phyloP scores from a whole-genome alignment of 2,113 vertebrate genomes.

The Alligator sinensis region DNA sequence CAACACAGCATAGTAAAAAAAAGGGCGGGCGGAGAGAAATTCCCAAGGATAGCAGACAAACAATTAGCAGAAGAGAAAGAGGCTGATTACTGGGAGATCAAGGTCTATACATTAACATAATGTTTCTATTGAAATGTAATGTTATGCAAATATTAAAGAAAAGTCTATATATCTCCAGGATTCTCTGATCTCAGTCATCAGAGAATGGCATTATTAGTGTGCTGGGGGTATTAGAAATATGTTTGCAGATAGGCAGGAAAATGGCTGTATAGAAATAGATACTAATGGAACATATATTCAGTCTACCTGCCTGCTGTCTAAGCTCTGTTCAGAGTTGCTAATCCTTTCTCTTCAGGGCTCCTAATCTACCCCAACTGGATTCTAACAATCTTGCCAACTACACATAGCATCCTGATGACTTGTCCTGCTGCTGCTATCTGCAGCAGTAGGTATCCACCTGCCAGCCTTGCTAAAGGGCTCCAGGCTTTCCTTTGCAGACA shows the following conservation, averaged over 20 bases:
- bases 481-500: constrained; percentile 35
- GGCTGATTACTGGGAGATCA: no score
- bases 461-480: constrained; percentile 53
- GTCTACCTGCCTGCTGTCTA: not conserved
- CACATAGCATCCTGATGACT: constrained; percentile 25
- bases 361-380: constrained; percentile 63
- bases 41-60: no score
- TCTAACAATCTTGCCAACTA: constrained; percentile 48
- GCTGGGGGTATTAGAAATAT: not conserved
- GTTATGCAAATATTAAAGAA: not conserved
- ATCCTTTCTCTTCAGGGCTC: constrained; percentile 43
- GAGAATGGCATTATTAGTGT: not conserved
- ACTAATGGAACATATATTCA: not conserved
- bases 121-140: not conserved
- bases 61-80: no score
- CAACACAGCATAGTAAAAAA: no score
- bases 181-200: not conserved
- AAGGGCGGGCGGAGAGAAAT: no score
- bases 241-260: not conserved
- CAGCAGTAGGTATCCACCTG: constrained; percentile 46
- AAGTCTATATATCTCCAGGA: not conserved
- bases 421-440: constrained; percentile 50
- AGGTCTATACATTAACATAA: not conserved
- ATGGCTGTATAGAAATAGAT: not conserved
- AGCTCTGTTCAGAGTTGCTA: constrained; percentile 34